Evolutionary conservation across 30 jellyfish, hydroid and myxozoan species (phyloP).

Genomic region (Clytia hemisphaerica): DNA sequence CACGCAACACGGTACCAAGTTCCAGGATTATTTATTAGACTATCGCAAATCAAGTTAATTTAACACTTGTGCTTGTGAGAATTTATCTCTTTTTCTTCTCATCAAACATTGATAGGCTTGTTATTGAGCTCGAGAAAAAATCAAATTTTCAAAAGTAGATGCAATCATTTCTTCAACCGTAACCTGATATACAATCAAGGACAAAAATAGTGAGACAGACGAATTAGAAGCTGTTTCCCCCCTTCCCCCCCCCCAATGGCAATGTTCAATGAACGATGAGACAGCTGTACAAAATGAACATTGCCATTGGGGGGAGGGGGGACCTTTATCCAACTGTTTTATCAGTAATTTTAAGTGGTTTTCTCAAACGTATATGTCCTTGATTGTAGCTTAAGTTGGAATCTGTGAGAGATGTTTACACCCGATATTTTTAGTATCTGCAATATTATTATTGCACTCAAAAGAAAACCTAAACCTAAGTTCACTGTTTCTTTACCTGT

Average conservation of each 20-base stretch:
- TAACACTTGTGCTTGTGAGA: background rate
- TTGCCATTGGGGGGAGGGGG: no score
- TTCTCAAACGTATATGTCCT: no score
- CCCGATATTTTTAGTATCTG: background rate
- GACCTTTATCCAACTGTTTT: no score
- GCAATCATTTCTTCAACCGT: background rate
- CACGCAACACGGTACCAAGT: background rate
- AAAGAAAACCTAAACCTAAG: conserved; percentile 1
- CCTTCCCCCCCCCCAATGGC: no score
- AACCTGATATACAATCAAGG: background rate
- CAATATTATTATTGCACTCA: background rate
- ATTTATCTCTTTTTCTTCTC: background rate
- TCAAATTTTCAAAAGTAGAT: conserved; percentile 20
- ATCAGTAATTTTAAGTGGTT: no score
- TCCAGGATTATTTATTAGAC: background rate
- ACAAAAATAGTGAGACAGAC: no score
- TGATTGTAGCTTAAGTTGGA: no score
- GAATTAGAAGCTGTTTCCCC: no score
- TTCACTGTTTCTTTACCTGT: background rate
- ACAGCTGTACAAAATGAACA: no score
- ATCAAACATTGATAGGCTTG: background rate
- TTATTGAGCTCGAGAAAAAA: conserved; percentile 2
- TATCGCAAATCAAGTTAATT: background rate
- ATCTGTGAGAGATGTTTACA: background rate
- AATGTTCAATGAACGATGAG: no score